Conservation (phyloP, 2,113 vertebrate genomes). For the Clarias batrachus region DNA sequence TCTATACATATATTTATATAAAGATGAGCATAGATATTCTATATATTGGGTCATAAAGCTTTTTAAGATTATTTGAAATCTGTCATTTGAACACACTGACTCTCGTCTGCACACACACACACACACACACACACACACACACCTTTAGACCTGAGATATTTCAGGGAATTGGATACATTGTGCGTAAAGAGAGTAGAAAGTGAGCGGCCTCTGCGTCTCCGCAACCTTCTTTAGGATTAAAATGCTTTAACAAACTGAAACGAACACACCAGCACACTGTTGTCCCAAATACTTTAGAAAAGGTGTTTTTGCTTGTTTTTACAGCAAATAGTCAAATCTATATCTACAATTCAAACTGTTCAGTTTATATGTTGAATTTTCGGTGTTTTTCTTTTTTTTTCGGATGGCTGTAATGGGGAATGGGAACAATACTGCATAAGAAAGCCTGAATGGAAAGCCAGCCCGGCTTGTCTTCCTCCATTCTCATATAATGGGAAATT, state of each 20-base stretch:
- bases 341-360: no score
- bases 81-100: conserved; percentile 13
- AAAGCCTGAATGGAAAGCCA: not conserved
- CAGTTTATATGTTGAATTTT: not conserved
- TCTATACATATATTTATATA: no score
- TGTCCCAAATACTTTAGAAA: not conserved
- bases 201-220: not conserved
- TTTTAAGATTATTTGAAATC: not conserved
- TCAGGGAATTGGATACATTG: not conserved
- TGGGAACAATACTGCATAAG: not conserved
- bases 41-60: no score
- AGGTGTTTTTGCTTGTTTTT: not conserved
- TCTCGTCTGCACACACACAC: not conserved
- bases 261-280: not conserved
- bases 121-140: not conserved
- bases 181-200: not conserved
- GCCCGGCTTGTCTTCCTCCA: not conserved
- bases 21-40: not conserved
- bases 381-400: not conserved
- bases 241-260: not conserved
- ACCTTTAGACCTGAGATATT: not conserved
- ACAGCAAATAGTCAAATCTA: not conserved
- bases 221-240: not conserved
- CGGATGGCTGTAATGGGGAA: not conserved
- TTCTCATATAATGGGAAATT: conserved; percentile 4